Percentiles rank a stretch among this genome's conserved stretches.
Conservation (phyloP, 2,113 vertebrate genomes). For the Engraulis encrasicolus region DNA sequence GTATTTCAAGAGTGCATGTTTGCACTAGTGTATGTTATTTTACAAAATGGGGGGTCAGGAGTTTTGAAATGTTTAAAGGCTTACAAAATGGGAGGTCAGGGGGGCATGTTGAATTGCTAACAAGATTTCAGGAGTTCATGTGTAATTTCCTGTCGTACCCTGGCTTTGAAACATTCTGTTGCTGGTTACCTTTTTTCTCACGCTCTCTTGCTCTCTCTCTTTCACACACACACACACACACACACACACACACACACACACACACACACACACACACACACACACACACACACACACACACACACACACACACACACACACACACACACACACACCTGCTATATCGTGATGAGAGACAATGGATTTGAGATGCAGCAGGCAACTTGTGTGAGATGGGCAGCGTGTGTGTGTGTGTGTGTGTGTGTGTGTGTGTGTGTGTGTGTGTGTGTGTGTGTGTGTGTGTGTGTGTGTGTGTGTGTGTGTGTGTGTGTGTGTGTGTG, state of each 20-base stretch:
- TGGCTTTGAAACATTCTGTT: neutral
- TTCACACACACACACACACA: neutral
- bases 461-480: neutral
- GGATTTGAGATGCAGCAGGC: neutral
- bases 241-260: neutral
- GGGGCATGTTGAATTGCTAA: too few relatives aligned
- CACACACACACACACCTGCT: neutral
- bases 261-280: constrained; percentile 6
- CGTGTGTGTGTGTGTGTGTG: constrained; percentile 15
- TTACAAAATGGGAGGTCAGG: constrained; percentile 3
- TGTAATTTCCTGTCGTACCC: constrained; percentile 5
- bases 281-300: neutral
- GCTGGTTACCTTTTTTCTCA: neutral
- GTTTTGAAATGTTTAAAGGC: constrained; percentile 6
- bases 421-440: constrained; percentile 23
- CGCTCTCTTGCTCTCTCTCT: neutral
- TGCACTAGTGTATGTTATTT: too few relatives aligned
- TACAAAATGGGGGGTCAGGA: too few relatives aligned
- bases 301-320: neutral
- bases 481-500: constrained; percentile 18
- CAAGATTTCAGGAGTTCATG: constrained; percentile 2
- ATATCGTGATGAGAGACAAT: neutral
- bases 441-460: constrained; percentile 20
- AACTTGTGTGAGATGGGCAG: constrained; percentile 27
- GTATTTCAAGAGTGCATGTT: too few relatives aligned